These are phyloP conservation scores for Pipistrellus pygmaeus DNA, from an alignment of 2,797 vertebrate species.

Conservation along the genomic window DNA sequence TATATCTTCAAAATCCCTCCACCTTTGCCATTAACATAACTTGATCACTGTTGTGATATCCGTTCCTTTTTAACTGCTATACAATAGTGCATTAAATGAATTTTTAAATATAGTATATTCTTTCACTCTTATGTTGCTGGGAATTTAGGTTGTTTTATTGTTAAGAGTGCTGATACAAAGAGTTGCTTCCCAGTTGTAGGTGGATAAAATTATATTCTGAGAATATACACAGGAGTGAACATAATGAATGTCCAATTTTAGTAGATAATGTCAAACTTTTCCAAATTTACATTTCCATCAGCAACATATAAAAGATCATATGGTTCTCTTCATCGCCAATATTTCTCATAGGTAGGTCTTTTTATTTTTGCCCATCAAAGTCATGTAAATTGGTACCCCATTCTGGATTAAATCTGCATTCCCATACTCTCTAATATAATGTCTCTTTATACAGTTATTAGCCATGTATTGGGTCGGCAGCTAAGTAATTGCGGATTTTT, in stretches of 20 bases:
- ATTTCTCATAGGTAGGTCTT: conserved; percentile 19
- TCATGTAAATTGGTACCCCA: not conserved
- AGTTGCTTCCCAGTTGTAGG: not conserved
- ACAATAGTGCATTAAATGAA: not conserved
- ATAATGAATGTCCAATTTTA: conserved; percentile 48
- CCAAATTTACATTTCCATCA: conserved; percentile 46
- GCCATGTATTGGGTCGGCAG: no score
- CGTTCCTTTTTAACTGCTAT: not conserved
- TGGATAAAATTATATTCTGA: conserved; percentile 20
- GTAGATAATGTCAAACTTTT: conserved; percentile 45
- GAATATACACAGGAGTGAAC: not conserved
- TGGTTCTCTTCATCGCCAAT: conserved; percentile 8
- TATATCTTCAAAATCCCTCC: not conserved
- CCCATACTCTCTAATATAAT: not conserved
- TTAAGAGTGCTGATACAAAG: not conserved
- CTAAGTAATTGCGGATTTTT: no score
- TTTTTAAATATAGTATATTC: not conserved
- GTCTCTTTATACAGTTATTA: not conserved
- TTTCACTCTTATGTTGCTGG: not conserved
- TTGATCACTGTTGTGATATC: not conserved
- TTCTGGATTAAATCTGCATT: conserved; percentile 44
- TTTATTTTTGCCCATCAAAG: conserved; percentile 32
- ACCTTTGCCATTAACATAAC: not conserved
- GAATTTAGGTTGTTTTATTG: not conserved
- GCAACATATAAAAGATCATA: not conserved